Conservation (phyloP, 2,888 invertebrate genomes). For the Willowsia nigromaculata region DNA sequence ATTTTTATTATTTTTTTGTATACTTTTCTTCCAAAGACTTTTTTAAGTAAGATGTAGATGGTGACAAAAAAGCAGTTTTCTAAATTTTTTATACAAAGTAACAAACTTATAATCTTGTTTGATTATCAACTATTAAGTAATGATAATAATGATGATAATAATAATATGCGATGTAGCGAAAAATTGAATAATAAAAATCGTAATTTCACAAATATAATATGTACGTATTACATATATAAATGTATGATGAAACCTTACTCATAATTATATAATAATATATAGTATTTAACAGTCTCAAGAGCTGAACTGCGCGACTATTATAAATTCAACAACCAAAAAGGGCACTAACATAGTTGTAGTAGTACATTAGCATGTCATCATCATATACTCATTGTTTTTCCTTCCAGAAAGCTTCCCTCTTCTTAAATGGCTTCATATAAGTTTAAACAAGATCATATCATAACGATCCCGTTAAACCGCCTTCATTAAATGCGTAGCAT, state of each 20-base stretch:
- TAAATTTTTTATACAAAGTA: constrained; percentile 70
- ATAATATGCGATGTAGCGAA: constrained; percentile 71
- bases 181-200: constrained; percentile 70
- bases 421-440: too few species aligned
- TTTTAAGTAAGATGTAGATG: constrained; percentile 48
- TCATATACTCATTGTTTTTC: neutral
- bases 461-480: too few species aligned
- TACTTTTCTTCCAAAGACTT: constrained; percentile 2
- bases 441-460: too few species aligned
- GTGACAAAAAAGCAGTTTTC: constrained; percentile 71
- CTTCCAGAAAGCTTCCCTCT: too few species aligned
- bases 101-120: constrained; percentile 68
- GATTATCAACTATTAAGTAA: neutral
- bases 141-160: neutral
- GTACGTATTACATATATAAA: neutral
- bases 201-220: constrained; percentile 72
- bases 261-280: constrained; percentile 57
- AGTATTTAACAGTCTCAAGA: constrained; percentile 74
- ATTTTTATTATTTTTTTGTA: constrained; percentile 53
- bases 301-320: constrained; percentile 74
- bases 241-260: constrained; percentile 37
- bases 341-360: constrained; percentile 63
- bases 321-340: constrained; percentile 73
- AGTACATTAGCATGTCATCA: neutral
- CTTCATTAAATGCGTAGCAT: too few species aligned